Evolutionary conservation across 2,113 vertebrate species (phyloP), one percentile per base, ranked within the genome.

Genomic region (Hystrix cristata): DNA sequence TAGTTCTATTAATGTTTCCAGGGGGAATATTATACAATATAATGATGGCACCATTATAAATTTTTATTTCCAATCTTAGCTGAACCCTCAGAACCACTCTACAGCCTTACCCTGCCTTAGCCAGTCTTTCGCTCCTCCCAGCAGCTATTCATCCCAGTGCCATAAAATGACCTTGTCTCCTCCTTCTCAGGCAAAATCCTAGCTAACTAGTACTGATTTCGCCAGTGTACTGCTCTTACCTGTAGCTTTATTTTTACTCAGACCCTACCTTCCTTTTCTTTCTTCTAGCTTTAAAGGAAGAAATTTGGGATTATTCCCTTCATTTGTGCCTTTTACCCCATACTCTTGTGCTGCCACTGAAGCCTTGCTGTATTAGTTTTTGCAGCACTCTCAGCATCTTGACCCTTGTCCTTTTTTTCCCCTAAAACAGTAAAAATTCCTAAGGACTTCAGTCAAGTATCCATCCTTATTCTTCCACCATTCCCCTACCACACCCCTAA

Each of bases 361-460:
- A 71, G 84, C 2, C 38, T 87, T 92, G 71, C 16, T 71, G 46
- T 46, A 10, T 92, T 31, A 46, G 43, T 84, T 87, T 94, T 96
- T 88, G 79, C 18, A 64, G 38, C 55, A 79, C 8, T 88, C 25
- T 76, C 38, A 51, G 34, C 29, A 88, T 88, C 83, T 89, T 79
- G 60, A 60, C 1, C 60, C 62, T 88, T 71, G 55, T 62, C 87
- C 64, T 91, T 34, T 71, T 78, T 96, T 91, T 87, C 15, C 16
- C 60, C 62, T 84, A 84, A 16, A 57, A 29, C 65, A 82, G 6
- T 86, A 48, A 94, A 38, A 29, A 96, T 81, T 90, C 23, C 31
- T 67, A 69, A 91, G 21, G 43, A 34, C 67, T 7, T 91, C 12
- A 18, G 34, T 91, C 51, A 60, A 34, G 38, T 82, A 87, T 43